A percentile compares a stretch with the other conserved stretches of the same genome.
These are phyloP conservation scores for Pan troglodytes DNA, from an alignment of 2,113 vertebrate genomes.

Conservation along the genomic window NHGRI_mPanTro3-v2.1_pri NC_086015.1:177587001-177587500, in stretches of 20 bases:
- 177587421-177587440: not conserved
- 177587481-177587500: not conserved
- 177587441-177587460: not conserved
- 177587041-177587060: slow-evolving; percentile 65
- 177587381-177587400: not conserved
- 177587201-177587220: not conserved
- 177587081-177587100: slow-evolving; percentile 69
- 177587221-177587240: not conserved
- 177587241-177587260: not conserved
- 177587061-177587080: slow-evolving; percentile 68
- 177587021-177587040: slow-evolving; percentile 70
- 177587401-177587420: not conserved
- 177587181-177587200: slow-evolving; percentile 7
- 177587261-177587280: not conserved
- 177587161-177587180: not conserved
- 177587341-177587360: not conserved
- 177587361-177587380: not conserved
- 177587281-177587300: not conserved
- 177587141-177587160: not conserved
- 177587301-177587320: not conserved
- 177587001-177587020: slow-evolving; percentile 67
- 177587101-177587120: slow-evolving; percentile 34
- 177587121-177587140: not conserved
- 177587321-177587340: not conserved
- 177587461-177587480: not conserved